A percentile compares a stretch with the other conserved stretches of the same genome.
These are phyloP conservation scores for Dicyrtomina minuta DNA, from an alignment of 2,888 invertebrate genomes.

Conservation along the genomic window DNA sequence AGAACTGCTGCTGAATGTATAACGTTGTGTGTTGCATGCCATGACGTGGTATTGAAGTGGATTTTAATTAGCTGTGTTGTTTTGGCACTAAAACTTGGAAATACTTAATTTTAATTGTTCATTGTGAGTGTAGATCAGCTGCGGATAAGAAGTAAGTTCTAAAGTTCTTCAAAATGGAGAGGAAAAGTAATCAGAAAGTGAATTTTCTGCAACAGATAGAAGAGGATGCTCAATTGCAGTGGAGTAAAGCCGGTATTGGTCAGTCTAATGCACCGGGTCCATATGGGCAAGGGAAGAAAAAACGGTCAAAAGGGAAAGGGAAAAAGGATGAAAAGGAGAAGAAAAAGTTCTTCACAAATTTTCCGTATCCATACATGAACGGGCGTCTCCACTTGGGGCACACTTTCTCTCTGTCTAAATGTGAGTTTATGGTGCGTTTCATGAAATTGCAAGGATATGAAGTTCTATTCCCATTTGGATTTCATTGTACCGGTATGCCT, in stretches of 20 bases:
- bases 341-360: conserved; percentile 84
- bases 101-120: too few species aligned
- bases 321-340: conserved; percentile 5
- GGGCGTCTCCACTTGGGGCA: conserved; percentile 96
- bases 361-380: conserved; percentile 99
- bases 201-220: conserved; percentile 90
- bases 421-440: conserved; percentile 74
- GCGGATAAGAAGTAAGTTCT: too few species aligned
- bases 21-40: too few species aligned
- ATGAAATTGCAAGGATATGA: conserved; percentile 87
- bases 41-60: too few species aligned
- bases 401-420: conserved; percentile 94
- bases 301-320: background rate
- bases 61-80: too few species aligned
- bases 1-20: too few species aligned
- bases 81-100: too few species aligned
- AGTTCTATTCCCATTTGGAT: conserved; percentile 94
- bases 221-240: conserved; percentile 76
- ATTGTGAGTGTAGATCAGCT: too few species aligned
- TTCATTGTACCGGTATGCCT: conserved; percentile 99
- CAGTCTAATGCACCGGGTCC: conserved; percentile 75
- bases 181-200: conserved; percentile 96
- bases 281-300: conserved; percentile 12
- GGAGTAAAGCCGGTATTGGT: conserved; percentile 78
- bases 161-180: conserved; percentile 61